Conservation (phyloP, 2,113 vertebrate species). For the human (Homo sapiens) region GRCh38 chr9:74908001-74908500, state of each 20-base stretch:
- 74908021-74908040: no score
- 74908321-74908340: neutral
- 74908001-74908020: no score
- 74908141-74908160: no score
- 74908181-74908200: neutral
- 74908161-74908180: neutral
- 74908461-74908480: neutral
- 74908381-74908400: neutral
- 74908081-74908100: no score
- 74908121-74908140: no score
- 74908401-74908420: constrained; percentile 41
- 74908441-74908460: neutral
- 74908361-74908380: neutral
- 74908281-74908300: neutral
- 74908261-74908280: neutral
- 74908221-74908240: neutral
- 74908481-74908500: neutral
- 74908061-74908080: no score
- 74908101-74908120: no score
- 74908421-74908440: neutral
- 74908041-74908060: no score
- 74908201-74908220: neutral
- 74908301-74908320: neutral
- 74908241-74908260: neutral
- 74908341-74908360: constrained; percentile 15